phyloP scores from a whole-genome alignment of 2,113 vertebrate species.

The Coptodon bakossiorum region DNA sequence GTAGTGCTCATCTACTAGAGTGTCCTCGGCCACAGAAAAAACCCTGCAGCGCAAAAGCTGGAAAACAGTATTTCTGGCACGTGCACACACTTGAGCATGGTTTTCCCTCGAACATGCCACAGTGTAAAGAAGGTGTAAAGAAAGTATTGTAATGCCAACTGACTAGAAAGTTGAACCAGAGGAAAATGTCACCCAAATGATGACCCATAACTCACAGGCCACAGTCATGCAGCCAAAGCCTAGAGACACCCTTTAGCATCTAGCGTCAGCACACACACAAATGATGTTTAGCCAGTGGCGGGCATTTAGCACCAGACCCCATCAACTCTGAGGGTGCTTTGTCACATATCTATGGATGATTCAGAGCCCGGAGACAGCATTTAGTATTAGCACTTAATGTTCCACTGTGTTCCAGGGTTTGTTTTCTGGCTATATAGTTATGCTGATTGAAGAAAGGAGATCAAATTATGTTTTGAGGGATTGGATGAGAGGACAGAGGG shows the following conservation, averaged over 20 bases:
- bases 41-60: constrained; percentile 2
- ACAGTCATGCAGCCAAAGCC: constrained; percentile 41
- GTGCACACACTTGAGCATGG: not conserved
- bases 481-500: constrained; percentile 34
- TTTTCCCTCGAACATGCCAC: not conserved
- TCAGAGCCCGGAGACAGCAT: constrained; percentile 34
- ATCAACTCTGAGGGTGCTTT: constrained; percentile 26
- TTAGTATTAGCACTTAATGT: constrained; percentile 55
- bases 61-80: not conserved
- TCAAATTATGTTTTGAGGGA: constrained; percentile 48
- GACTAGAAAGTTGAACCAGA: constrained; percentile 30
- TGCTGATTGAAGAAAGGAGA: constrained; percentile 48
- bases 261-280: constrained; percentile 32
- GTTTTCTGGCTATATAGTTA: constrained; percentile 34
- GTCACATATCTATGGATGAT: constrained; percentile 57
- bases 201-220: constrained; percentile 60
- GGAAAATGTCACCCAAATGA: constrained; percentile 51
- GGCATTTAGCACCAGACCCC: constrained; percentile 65
- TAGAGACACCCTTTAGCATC: constrained; percentile 48
- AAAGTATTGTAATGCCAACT: constrained; percentile 19
- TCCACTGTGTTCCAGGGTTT: constrained; percentile 21
- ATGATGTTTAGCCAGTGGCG: constrained; percentile 41
- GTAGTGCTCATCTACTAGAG: not conserved
- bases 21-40: not conserved
- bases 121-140: constrained; percentile 30